Evolutionary conservation across 2,888 invertebrate genomes (phyloP).

Genomic region (Mantis religiosa): DNA sequence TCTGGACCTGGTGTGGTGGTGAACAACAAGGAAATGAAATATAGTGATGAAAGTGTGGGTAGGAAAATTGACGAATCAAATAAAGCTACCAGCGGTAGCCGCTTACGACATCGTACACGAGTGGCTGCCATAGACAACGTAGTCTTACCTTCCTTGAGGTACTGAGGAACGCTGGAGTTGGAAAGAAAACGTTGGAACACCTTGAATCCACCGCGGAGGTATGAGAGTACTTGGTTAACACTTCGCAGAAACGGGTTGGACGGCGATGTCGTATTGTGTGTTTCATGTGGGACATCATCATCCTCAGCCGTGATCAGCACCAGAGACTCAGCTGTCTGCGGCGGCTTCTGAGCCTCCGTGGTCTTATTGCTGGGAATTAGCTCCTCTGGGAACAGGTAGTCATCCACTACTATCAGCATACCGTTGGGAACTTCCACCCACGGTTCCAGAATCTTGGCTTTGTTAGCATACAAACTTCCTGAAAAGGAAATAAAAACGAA

Average conservation of each 20-base stretch:
- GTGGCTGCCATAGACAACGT: not conserved
- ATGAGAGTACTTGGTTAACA: slow-evolving; percentile 52
- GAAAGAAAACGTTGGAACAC: slow-evolving; percentile 61
- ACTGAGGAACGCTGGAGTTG: slow-evolving; percentile 56
- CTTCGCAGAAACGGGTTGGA: slow-evolving; percentile 45
- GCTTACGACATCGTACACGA: too few relatives aligned
- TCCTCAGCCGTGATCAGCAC: slow-evolving; percentile 1
- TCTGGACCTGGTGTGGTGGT: too few relatives aligned
- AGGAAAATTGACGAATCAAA: too few relatives aligned
- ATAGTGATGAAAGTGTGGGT: too few relatives aligned
- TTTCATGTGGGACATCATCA: not conserved
- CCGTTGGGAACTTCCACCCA: slow-evolving; percentile 45
- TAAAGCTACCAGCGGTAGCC: too few relatives aligned
- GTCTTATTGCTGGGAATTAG: slow-evolving; percentile 42
- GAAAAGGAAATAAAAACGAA: not conserved
- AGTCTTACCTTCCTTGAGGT: slow-evolving; percentile 50
- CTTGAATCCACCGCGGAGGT: slow-evolving; percentile 59
- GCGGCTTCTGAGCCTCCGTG: slow-evolving; percentile 27
- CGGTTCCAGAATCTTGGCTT: slow-evolving; percentile 44
- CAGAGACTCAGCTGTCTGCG: slow-evolving; percentile 1
- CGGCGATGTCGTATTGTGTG: slow-evolving; percentile 37
- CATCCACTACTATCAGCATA: slow-evolving; percentile 46
- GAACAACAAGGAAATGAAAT: too few relatives aligned
- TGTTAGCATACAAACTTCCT: slow-evolving; percentile 44
- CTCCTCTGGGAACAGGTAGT: slow-evolving; percentile 48